Percentiles rank a stretch among this genome's conserved stretches.
These are phyloP conservation scores for Rhamphomyia laevipes DNA, from an alignment of 2,888 invertebrate species.

Conservation along the genomic window DNA sequence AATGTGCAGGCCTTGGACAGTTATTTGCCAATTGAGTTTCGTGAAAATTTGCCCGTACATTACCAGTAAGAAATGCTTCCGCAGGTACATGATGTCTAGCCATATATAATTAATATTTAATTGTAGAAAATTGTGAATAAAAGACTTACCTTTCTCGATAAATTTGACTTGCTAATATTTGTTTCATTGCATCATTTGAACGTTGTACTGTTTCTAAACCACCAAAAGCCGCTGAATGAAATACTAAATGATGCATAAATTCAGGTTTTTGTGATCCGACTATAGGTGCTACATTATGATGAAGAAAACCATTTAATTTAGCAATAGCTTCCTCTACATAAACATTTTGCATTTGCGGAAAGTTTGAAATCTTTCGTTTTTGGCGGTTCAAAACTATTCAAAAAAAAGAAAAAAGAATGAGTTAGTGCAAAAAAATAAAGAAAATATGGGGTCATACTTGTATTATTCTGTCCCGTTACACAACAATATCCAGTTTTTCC, in stretches of 20 bases:
- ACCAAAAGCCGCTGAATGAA: slow-evolving; percentile 30
- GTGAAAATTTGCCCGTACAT: slow-evolving; percentile 29
- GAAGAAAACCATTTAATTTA: slow-evolving; percentile 34
- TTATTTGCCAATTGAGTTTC: slow-evolving; percentile 26
- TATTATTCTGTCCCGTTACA: slow-evolving; percentile 48
- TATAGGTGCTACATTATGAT: slow-evolving; percentile 28
- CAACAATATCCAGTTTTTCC: slow-evolving; percentile 49
- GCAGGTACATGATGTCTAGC: slow-evolving; percentile 26
- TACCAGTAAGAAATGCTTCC: slow-evolving; percentile 32
- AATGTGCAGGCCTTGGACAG: slow-evolving; percentile 36
- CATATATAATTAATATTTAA: background rate
- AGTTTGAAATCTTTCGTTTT: no score
- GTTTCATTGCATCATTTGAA: slow-evolving; percentile 40
- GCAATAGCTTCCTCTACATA: slow-evolving; percentile 29
- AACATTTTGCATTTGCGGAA: slow-evolving; percentile 6
- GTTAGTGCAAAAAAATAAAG: no score
- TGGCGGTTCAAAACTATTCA: slow-evolving; percentile 4
- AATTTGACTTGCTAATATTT: slow-evolving; percentile 41
- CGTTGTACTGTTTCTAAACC: slow-evolving; percentile 36
- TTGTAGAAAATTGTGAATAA: background rate
- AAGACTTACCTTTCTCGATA: slow-evolving; percentile 36
- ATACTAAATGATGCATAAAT: slow-evolving; percentile 30
- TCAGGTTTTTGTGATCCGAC: slow-evolving; percentile 33
- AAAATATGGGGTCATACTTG: slow-evolving; percentile 21
- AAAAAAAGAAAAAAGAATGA: no score